Evolutionary conservation across 92 coral and sea anemone species (phyloP).

Genomic region (Heliopora coerulea): DNA sequence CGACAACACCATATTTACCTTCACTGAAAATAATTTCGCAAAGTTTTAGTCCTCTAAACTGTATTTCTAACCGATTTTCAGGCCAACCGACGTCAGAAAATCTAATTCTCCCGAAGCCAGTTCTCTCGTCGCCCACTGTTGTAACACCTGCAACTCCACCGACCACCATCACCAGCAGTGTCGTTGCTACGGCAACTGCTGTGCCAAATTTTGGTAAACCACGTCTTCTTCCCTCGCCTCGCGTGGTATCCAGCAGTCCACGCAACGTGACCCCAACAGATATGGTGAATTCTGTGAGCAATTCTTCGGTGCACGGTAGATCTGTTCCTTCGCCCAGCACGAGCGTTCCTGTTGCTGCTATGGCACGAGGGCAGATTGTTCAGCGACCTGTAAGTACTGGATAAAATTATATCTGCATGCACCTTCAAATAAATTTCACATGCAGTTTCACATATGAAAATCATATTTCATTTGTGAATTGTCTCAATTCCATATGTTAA

Average conservation of each 20-base stretch:
- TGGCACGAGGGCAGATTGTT: background rate
- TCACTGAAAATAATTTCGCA: no score
- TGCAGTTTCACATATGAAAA: background rate
- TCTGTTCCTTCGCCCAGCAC: background rate
- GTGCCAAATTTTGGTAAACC: slow-evolving; percentile 30
- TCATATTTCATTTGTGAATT: no score
- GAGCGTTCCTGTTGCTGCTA: slow-evolving; percentile 37
- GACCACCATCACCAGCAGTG: background rate
- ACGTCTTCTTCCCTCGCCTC: slow-evolving; percentile 32
- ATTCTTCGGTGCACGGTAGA: slow-evolving; percentile 1
- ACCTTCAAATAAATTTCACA: no score
- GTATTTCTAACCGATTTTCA: no score
- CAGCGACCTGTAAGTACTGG: slow-evolving; percentile 19
- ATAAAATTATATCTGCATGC: background rate
- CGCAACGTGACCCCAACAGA: slow-evolving; percentile 1
- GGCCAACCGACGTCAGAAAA: slow-evolving; percentile 1
- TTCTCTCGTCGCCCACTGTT: background rate
- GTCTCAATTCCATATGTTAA: no score
- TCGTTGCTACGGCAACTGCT: background rate
- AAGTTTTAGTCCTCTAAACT: no score
- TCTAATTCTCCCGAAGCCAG: background rate
- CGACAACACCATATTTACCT: no score
- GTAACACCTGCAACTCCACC: background rate
- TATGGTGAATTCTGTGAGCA: background rate
- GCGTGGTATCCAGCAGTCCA: background rate